Conservation (phyloP, 2,113 vertebrate genomes). For the Pao palembangensis region DNA sequence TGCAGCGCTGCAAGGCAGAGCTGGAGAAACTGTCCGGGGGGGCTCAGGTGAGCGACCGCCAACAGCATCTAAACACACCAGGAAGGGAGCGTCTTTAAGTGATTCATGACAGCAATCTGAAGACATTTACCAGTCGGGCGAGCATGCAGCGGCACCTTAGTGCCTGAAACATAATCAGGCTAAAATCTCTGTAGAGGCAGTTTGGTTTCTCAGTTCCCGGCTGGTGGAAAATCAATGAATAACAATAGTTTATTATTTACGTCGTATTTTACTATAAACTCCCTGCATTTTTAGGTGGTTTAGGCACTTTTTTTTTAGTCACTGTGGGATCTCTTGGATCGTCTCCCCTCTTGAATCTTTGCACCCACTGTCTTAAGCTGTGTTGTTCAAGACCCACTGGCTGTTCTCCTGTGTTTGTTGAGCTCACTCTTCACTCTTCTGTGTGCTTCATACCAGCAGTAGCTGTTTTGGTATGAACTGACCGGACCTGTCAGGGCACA, state of each 20-base stretch:
- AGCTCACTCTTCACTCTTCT: conserved; percentile 32
- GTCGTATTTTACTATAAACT: too few relatives aligned
- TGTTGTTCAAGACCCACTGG: conserved; percentile 4
- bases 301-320: too few relatives aligned
- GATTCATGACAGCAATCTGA: not conserved
- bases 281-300: too few relatives aligned
- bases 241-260: too few relatives aligned
- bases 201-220: too few relatives aligned
- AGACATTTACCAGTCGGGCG: too few relatives aligned
- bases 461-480: conserved; percentile 54
- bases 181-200: too few relatives aligned
- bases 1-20: conserved; percentile 84
- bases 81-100: not conserved
- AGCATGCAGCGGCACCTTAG: too few relatives aligned
- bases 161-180: too few relatives aligned
- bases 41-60: conserved; percentile 67
- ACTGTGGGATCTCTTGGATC: too few relatives aligned
- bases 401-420: conserved; percentile 45
- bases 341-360: not conserved
- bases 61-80: not conserved
- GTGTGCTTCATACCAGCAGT: conserved; percentile 49
- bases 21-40: conserved; percentile 78
- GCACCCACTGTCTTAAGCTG: conserved; percentile 9
- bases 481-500: conserved; percentile 50
- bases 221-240: too few relatives aligned